Base-by-base conservation (phyloP, 2,888 invertebrate genomes). In the Micropterix aruncella region DNA sequence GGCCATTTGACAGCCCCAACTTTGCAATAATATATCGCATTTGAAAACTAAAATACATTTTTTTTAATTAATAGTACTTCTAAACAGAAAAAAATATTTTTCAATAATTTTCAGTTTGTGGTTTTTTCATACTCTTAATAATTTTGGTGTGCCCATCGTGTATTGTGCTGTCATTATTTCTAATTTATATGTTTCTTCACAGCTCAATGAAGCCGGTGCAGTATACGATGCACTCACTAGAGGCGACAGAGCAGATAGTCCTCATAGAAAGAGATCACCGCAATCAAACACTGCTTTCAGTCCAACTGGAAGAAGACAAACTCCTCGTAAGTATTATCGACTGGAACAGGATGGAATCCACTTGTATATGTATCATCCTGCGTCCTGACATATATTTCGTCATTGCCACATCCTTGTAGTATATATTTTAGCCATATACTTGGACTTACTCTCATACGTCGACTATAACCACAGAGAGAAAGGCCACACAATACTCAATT, bases 151-250 rank as follows among this genome's bases (percentile, higher is more conserved):
- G 16, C 7, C n/a, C 16, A 38, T 14, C 16, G 7, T 38, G n/a
- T 9, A 38, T 38, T 14, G 16, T 15, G 14, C n/a, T n/a, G n/a
- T n/a, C n/a, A 40, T 40, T 3, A 40, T 7, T 5, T 15, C 15
- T 42, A 12, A 46, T 14, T 19, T 40, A 41, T 3, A 42, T 27
- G 27, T 27, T 27, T 19, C 38, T 37, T 43, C 4, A 1, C 48
- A 71, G 71, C 75, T 91, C 44, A 93, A 92, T 63, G 93, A 94
- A 57, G 75, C 92, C 1, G 95, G 94, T 1, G 79, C 80, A 19
- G 75, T 83, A 16, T 93, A 91, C 58, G 94, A 95, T 55, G 82
- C 84, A 12, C 61, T 93, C 39, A 71, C 85, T 2, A 74, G 80
- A 46, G 80, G 79, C 14, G 83, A 83, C 41, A 75, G 89, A 27